Conservation (phyloP, 2,113 vertebrate species). For the Apodemus speciosus region DNA sequence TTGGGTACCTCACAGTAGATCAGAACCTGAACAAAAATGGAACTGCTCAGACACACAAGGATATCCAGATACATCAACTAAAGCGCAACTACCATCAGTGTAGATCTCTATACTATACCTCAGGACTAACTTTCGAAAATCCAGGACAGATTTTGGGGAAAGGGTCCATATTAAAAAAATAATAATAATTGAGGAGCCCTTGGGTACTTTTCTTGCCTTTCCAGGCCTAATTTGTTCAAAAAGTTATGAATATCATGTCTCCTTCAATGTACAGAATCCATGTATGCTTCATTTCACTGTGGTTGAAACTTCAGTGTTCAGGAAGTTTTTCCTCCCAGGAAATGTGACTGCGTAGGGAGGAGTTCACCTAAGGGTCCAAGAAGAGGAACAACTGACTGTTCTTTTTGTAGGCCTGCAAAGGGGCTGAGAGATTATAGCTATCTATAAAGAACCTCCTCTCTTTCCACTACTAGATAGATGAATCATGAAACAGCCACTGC, state of each 20-base stretch:
- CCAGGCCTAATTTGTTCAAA: neutral
- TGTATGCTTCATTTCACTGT: neutral
- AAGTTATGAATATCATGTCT: neutral
- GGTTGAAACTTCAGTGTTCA: neutral
- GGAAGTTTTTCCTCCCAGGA: neutral
- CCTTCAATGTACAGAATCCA: neutral
- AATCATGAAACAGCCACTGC: constrained; percentile 44
- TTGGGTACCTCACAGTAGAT: neutral
- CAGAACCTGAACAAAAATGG: fast-evolving
- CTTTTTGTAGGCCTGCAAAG: neutral
- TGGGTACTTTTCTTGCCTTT: too few species aligned
- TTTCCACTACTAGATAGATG: neutral
- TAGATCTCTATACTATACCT: neutral
- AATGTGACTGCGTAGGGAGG: neutral
- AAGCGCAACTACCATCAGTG: neutral
- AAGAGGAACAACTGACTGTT: neutral
- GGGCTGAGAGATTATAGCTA: constrained; percentile 12
- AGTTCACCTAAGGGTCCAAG: too few species aligned
- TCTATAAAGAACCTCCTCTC: constrained; percentile 38
- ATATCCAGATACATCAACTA: neutral
- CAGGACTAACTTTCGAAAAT: neutral
- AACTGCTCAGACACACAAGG: neutral
- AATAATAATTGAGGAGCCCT: neutral
- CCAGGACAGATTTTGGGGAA: neutral
- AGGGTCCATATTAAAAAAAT: neutral